These are phyloP conservation scores for Astreopora myriophthalma DNA, from an alignment of 64 coral and sea anemone genomes.

Conservation along the genomic window DNA sequence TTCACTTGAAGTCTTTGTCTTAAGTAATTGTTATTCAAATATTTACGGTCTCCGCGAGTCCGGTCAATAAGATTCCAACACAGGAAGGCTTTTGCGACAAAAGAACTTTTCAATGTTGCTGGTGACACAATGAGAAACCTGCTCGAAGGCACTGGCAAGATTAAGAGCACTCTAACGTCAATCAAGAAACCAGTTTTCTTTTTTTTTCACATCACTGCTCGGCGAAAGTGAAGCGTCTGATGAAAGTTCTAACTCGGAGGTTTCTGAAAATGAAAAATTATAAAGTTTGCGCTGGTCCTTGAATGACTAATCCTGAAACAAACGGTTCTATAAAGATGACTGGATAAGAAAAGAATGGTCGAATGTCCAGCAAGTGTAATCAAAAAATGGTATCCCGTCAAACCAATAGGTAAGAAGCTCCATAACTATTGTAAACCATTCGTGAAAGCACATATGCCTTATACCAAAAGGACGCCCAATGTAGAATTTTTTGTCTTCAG, in stretches of 20 bases:
- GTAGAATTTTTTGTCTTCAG: too few species aligned
- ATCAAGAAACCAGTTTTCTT: too few species aligned
- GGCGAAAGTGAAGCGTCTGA: too few species aligned
- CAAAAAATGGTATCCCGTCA: constrained; percentile 11
- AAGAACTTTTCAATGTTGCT: not conserved
- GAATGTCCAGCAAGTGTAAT: not conserved
- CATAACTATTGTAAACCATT: not conserved
- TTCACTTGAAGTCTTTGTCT: constrained; percentile 1
- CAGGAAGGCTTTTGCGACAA: not conserved
- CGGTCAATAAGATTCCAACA: not conserved
- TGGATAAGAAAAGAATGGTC: not conserved
- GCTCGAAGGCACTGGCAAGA: not conserved
- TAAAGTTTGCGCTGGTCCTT: too few species aligned
- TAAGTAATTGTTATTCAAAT: constrained; percentile 27
- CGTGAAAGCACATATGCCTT: too few species aligned
- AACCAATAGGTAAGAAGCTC: not conserved
- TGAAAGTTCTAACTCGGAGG: not conserved
- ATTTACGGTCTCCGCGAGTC: not conserved
- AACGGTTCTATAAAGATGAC: not conserved
- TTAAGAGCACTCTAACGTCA: too few species aligned
- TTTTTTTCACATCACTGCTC: too few species aligned
- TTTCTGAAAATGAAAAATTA: too few species aligned
- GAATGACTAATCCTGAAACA: too few species aligned
- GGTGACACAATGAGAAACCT: not conserved
- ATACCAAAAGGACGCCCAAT: too few species aligned